A percentile compares a stretch with the other conserved stretches of the same genome.
These are phyloP conservation scores for Hydractinia echinata DNA, from an alignment of 30 jellyfish, hydroid and myxozoan species.

Conservation along the genomic window DNA sequence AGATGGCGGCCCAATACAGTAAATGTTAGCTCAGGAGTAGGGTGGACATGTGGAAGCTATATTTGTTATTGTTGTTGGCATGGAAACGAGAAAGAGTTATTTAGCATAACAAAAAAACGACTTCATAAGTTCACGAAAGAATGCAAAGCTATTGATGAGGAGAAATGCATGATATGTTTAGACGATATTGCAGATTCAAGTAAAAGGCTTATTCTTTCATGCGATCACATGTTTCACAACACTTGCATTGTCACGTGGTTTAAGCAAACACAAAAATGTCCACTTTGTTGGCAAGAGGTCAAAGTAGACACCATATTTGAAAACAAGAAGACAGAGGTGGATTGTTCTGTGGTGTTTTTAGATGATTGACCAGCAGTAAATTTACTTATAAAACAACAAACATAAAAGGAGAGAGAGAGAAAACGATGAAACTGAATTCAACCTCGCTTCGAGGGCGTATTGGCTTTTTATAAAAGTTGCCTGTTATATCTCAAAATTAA, in stretches of 20 bases:
- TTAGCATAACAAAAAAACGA: background rate
- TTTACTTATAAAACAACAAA: no score
- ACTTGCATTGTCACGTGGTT: background rate
- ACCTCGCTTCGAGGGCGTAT: no score
- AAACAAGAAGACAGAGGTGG: background rate
- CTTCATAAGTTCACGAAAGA: background rate
- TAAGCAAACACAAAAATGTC: background rate
- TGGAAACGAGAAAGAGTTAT: background rate
- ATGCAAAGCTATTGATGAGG: background rate
- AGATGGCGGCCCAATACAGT: background rate
- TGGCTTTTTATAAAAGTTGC: no score
- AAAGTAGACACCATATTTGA: background rate
- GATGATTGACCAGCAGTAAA: background rate
- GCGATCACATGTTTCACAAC: background rate
- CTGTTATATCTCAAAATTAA: no score
- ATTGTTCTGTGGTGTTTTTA: background rate
- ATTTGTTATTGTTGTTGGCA: background rate
- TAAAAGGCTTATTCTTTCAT: background rate
- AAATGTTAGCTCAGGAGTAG: constrained; percentile 16
- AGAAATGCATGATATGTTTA: background rate
- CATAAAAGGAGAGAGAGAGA: no score
- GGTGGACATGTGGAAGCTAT: background rate
- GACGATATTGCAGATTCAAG: background rate
- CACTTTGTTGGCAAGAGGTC: background rate
- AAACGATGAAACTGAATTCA: no score